phyloP scores from a whole-genome alignment of 2,113 vertebrate species.

The Otis tarda region DNA sequence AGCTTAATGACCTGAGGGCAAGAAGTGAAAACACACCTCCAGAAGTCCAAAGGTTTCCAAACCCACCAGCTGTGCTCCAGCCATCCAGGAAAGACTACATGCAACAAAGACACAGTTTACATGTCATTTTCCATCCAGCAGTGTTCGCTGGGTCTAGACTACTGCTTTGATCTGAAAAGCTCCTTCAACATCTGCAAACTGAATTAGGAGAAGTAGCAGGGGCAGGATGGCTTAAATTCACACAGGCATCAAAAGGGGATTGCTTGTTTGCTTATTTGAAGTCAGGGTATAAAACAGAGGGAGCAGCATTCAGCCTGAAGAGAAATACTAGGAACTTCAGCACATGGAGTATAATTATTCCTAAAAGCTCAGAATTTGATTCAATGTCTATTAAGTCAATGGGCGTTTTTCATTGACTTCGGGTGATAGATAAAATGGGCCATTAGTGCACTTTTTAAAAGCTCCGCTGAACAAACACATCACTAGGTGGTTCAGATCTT shows the following conservation, averaged over 20 bases:
- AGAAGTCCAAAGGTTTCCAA: neutral
- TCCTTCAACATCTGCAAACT: neutral
- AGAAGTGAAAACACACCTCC: neutral
- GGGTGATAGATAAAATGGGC: constrained; percentile 31
- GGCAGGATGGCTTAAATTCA: neutral
- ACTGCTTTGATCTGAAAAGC: neutral
- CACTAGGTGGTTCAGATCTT: neutral
- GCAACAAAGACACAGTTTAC: neutral
- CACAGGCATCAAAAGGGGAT: neutral
- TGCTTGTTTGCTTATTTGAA: neutral
- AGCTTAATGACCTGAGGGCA: neutral
- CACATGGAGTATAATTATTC: constrained; percentile 7
- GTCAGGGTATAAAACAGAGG: neutral
- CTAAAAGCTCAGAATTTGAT: constrained; percentile 15
- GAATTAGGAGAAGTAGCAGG: neutral
- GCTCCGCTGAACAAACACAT: constrained; percentile 19
- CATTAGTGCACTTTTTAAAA: constrained; percentile 48
- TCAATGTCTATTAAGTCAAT: constrained; percentile 23
- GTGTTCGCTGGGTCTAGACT: neutral
- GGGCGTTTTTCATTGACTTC: constrained; percentile 25
- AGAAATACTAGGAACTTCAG: neutral
- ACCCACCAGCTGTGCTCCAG: neutral
- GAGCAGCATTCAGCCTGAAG: neutral
- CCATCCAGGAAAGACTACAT: neutral
- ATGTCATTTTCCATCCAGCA: neutral